These are phyloP conservation scores for Drosophila pseudotalamancana DNA, from an alignment of 2,888 invertebrate genomes.

Conservation along the genomic window DNA sequence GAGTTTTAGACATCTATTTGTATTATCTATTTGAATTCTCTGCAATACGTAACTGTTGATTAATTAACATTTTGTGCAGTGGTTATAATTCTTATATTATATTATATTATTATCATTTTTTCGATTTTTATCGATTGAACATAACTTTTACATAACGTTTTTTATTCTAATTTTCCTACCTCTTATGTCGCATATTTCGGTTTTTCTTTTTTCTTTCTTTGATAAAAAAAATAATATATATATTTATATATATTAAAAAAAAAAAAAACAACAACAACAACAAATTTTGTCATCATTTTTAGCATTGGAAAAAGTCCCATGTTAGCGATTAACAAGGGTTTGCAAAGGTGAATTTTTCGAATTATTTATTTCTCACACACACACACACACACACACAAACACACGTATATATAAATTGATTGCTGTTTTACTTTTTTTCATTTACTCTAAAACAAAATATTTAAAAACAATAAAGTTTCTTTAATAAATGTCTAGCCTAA, in stretches of 20 bases:
- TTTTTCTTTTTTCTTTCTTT: constrained; percentile 62
- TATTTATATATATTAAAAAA: no score
- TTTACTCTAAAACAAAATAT: constrained; percentile 2
- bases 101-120: constrained; percentile 21
- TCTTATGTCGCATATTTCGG: constrained; percentile 60
- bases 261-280: constrained; percentile 14
- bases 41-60: no score
- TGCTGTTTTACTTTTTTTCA: constrained; percentile 50
- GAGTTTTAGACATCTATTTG: not conserved
- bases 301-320: constrained; percentile 91
- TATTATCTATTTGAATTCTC: constrained; percentile 6
- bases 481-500: constrained; percentile 57
- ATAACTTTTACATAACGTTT: constrained; percentile 46
- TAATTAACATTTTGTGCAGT: constrained; percentile 15
- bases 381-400: constrained; percentile 42
- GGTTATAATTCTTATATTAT: constrained; percentile 2
- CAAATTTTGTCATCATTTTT: constrained; percentile 83
- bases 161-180: constrained; percentile 52
- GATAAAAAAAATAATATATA: constrained; percentile 44
- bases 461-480: constrained; percentile 12
- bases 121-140: constrained; percentile 40
- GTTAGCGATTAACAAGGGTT: constrained; percentile 94
- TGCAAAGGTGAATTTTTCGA: constrained; percentile 89
- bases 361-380: constrained; percentile 62
- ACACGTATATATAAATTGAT: constrained; percentile 51